Conservation (phyloP, 2,113 vertebrate genomes). For the Hiodon tergisus region DNA sequence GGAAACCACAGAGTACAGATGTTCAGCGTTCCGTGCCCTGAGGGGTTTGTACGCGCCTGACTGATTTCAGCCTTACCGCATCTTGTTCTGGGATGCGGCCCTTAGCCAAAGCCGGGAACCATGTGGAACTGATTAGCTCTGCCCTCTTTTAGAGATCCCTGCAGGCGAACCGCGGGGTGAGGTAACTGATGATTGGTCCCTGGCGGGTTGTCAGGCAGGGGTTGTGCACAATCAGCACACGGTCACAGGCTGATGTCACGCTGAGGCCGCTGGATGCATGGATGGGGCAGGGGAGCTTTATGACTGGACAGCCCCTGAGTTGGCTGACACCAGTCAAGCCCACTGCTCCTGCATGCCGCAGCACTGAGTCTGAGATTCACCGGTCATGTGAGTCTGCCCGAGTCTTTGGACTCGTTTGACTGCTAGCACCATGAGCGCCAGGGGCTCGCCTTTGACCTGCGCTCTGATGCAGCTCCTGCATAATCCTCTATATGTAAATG, state of each 20-base stretch:
- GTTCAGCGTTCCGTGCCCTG: not conserved
- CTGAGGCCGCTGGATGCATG: not conserved
- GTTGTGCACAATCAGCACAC: not conserved
- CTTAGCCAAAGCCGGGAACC: too few species aligned
- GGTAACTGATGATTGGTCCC: slow-evolving; percentile 10
- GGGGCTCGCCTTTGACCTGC: too few species aligned
- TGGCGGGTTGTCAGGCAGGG: not conserved
- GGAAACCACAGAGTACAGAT: not conserved
- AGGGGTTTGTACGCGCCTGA: not conserved
- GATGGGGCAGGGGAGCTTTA: not conserved
- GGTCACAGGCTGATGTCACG: not conserved
- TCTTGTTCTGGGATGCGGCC: not conserved
- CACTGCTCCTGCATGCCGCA: too few species aligned
- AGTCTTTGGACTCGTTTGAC: too few species aligned
- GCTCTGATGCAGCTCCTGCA: too few species aligned
- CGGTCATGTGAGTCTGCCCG: too few species aligned
- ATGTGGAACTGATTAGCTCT: slow-evolving; percentile 29
- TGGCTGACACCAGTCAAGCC: too few species aligned
- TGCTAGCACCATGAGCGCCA: too few species aligned
- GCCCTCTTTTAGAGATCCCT: slow-evolving; percentile 6
- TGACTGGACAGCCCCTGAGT: too few species aligned
- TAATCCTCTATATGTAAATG: too few species aligned
- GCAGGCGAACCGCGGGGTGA: not conserved
- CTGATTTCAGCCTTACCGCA: not conserved
- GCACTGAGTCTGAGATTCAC: too few species aligned